These are phyloP conservation scores for Cephus rjabovi DNA, from an alignment of 2,888 invertebrate species.

Conservation along the genomic window DNA sequence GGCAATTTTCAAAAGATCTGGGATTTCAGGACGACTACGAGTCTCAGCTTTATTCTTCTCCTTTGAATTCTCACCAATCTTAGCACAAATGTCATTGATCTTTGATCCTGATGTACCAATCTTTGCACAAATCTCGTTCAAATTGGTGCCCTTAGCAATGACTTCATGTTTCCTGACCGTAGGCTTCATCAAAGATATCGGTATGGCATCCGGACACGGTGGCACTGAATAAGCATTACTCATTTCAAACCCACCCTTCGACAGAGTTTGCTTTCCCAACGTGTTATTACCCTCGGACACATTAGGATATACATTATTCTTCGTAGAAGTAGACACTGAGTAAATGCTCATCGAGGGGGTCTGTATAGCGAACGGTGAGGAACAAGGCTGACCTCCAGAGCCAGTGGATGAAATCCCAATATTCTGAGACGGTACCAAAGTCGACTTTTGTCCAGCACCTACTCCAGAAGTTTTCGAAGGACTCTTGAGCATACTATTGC, in stretches of 20 bases:
- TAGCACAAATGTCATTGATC: conserved; percentile 62
- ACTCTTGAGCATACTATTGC: conserved; percentile 37
- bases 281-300: conserved; percentile 4
- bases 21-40: conserved; percentile 55
- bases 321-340: conserved; percentile 45
- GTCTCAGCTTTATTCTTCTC: conserved; percentile 58
- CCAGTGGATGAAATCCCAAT: conserved; percentile 19
- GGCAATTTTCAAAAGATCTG: conserved; percentile 59
- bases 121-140: conserved; percentile 59
- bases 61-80: conserved; percentile 61
- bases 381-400: conserved; percentile 12
- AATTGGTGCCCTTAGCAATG: conserved; percentile 54
- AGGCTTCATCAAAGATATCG: conserved; percentile 60
- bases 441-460: conserved; percentile 29
- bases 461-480: conserved; percentile 18
- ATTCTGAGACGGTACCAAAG: conserved; percentile 25
- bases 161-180: conserved; percentile 54
- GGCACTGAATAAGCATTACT: conserved; percentile 50
- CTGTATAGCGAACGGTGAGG: conserved; percentile 47
- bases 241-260: conserved; percentile 12
- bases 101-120: conserved; percentile 58
- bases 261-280: conserved; percentile 3
- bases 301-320: conserved; percentile 35
- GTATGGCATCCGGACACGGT: conserved; percentile 63
- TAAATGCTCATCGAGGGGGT: conserved; percentile 53